phyloP scores from a whole-genome alignment of 1,140 invertebrate species.

The Pectinophora gossypiella region DNA sequence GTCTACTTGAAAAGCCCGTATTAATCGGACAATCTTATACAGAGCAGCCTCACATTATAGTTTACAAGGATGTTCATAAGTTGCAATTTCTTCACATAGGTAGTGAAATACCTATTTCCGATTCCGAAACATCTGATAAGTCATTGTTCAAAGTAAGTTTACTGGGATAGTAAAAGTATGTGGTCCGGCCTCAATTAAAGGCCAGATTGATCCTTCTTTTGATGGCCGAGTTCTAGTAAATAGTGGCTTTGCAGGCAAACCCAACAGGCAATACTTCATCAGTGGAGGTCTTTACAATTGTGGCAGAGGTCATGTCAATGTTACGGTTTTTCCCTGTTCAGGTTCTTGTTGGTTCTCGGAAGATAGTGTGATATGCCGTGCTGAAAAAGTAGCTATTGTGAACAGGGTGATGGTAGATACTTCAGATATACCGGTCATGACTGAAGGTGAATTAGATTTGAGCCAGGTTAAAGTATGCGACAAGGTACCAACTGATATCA shows the following conservation, averaged over 20 bases:
- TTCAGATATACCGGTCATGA: neutral
- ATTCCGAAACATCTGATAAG: neutral
- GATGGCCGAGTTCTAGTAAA: neutral
- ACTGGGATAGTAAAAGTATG: neutral
- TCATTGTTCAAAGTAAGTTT: neutral
- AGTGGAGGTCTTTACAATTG: neutral
- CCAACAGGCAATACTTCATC: neutral
- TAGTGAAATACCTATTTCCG: neutral
- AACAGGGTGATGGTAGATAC: neutral
- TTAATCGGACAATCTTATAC: constrained; percentile 10
- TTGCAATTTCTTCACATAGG: neutral
- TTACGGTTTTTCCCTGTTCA: neutral
- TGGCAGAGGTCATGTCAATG: neutral
- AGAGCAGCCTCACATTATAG: constrained; percentile 4
- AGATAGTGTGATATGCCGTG: neutral
- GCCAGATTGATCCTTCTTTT: neutral
- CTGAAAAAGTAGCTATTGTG: neutral
- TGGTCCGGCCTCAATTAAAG: neutral
- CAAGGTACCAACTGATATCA: neutral
- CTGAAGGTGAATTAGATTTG: neutral
- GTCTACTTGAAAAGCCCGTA: constrained; percentile 7
- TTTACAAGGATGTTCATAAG: neutral
- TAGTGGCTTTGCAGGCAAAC: neutral
- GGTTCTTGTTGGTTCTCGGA: neutral
- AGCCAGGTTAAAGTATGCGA: neutral